A percentile compares a stretch with the other conserved stretches of the same genome.
These are phyloP conservation scores for Timema cristinae DNA, from an alignment of 2,888 invertebrate species.

Conservation along the genomic window DNA sequence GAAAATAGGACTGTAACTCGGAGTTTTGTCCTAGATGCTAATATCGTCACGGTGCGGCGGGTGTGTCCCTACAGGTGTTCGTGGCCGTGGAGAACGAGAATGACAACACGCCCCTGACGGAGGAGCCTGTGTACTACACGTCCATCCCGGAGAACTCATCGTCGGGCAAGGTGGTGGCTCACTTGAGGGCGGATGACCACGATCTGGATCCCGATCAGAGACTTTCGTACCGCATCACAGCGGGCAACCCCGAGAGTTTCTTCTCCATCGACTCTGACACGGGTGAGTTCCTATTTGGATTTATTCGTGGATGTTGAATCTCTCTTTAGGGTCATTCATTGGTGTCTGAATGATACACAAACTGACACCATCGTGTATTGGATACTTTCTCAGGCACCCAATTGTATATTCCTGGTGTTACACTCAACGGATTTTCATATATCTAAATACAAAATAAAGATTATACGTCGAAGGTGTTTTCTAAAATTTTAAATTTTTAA, in stretches of 20 bases:
- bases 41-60: background rate
- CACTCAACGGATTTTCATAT: too few relatives aligned
- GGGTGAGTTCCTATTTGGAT: conserved; percentile 54
- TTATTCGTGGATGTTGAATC: too few relatives aligned
- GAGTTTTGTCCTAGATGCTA: too few relatives aligned
- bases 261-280: conserved; percentile 80
- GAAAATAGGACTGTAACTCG: too few relatives aligned
- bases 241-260: conserved; percentile 88
- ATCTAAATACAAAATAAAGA: too few relatives aligned
- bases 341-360: too few relatives aligned
- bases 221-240: conserved; percentile 77
- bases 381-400: too few relatives aligned
- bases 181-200: conserved; percentile 73
- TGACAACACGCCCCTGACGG: conserved; percentile 90
- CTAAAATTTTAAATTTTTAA: too few relatives aligned
- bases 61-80: conserved; percentile 57
- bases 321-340: too few relatives aligned
- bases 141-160: conserved; percentile 76
- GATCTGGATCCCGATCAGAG: conserved; percentile 57
- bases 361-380: too few relatives aligned
- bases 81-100: conserved; percentile 87
- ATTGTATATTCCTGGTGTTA: too few relatives aligned
- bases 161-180: conserved; percentile 65
- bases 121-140: conserved; percentile 79
- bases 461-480: too few relatives aligned